Percentiles rank a stretch among this genome's conserved stretches.
Conservation (phyloP, 2,113 vertebrate species). For the Suricata suricatta region DNA sequence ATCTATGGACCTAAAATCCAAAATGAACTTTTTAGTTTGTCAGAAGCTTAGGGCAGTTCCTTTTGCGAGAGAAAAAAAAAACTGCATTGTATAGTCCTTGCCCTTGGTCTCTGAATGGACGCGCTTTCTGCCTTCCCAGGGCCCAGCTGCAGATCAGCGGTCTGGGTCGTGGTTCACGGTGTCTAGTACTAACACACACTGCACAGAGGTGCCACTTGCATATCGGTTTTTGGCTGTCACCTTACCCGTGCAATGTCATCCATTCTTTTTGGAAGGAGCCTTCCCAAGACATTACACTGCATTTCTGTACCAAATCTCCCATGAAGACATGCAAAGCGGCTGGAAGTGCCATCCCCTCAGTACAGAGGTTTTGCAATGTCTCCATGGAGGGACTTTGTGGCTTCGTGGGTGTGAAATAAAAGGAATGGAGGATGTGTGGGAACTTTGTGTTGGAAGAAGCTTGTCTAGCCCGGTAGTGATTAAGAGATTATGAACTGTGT, state of each 20-base stretch:
- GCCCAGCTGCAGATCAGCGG: too few relatives aligned
- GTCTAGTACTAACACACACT: fast-evolving
- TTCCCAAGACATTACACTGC: neutral
- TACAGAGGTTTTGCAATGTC: neutral
- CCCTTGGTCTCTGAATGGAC: neutral
- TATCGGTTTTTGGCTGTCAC: neutral
- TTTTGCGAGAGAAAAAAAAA: neutral
- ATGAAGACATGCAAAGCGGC: neutral
- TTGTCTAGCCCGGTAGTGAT: slow-evolving; percentile 24
- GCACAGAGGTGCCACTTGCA: neutral
- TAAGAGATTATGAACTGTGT: slow-evolving; percentile 15
- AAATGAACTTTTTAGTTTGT: neutral
- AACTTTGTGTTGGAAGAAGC: slow-evolving; percentile 56
- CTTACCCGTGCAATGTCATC: neutral
- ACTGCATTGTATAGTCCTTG: fast-evolving
- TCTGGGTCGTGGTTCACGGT: neutral
- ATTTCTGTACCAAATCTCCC: neutral
- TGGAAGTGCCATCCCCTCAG: neutral
- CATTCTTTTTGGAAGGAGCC: neutral
- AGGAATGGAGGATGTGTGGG: neutral
- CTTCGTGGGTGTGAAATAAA: neutral
- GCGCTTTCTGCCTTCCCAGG: neutral
- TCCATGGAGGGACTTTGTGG: neutral
- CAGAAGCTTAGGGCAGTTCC: neutral
- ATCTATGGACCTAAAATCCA: neutral